Base-by-base conservation (phyloP, 2,113 vertebrate species). In the Phocoena sinus region DNA sequence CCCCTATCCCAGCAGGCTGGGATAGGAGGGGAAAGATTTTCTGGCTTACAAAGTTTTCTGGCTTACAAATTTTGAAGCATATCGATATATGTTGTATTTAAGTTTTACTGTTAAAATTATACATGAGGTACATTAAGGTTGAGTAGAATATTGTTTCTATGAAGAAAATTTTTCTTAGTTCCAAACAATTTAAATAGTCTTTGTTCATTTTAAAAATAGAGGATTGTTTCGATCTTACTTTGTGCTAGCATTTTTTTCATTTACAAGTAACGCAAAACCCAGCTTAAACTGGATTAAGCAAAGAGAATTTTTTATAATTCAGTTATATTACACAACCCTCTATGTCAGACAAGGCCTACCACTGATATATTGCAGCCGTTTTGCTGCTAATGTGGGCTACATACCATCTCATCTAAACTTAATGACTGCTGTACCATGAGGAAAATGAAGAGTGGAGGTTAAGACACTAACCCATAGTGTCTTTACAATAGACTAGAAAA, bases 21-120 rank as follows among this genome's bases (percentile, higher is more conserved):
- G 20, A 26, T 31, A 44, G 62, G 21, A 83, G 50, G 74, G 50
- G 68, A 74, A 63, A 83, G 26, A 47, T 73, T 71, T 83, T 83
- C 38, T 79, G 33, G 71, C 38, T 94, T 94, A 28, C 44, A 73
- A 5, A 85, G 41, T 71, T 97, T 10, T 80, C 44, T 44, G 44
- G 44, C 44, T 47, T 47, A 47, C 44, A 47, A 63, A 85, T 50
- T 79, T 89, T 62, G 44, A 95, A 95, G 44, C 50, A 89, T 92
- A 41, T 50, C 68, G 47, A 41, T 88, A 23, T 21, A 74, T 77
- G 8, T 70, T 91, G 17, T 82, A 21, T 95, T 90, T 85, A 95
- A 53, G 21, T 94, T 91, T 95, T 87, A 58, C 56, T 88, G 28
- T 70, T 83, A 50, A 94, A 85, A 76, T 96, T 93, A 65, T 62